Conservation (phyloP, 2,888 invertebrate species). For the Rosalia funebris region DNA sequence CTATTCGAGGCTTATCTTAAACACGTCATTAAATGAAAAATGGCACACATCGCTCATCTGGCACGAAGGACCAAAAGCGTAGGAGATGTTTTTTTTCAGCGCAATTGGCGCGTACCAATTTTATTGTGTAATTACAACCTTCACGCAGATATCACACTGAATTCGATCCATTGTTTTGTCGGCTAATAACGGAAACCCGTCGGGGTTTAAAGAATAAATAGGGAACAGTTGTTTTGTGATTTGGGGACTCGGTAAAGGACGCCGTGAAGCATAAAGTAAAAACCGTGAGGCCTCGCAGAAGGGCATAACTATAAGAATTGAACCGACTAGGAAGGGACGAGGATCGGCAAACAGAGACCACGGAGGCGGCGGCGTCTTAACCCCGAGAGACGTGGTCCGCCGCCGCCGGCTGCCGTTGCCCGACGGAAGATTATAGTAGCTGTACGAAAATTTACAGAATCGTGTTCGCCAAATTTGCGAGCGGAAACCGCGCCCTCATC, state of each 20-base stretch:
- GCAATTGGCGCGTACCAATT: background rate
- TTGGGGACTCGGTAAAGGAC: slow-evolving; percentile 32
- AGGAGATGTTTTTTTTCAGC: slow-evolving; percentile 1
- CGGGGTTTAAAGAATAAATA: slow-evolving; percentile 28
- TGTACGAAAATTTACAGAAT: slow-evolving; percentile 27
- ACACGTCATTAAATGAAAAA: slow-evolving; percentile 21
- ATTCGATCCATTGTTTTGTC: slow-evolving; percentile 21
- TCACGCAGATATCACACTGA: slow-evolving; percentile 14
- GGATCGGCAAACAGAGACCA: slow-evolving; percentile 37
- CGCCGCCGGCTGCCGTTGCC: slow-evolving; percentile 36
- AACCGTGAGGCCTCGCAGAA: slow-evolving; percentile 27
- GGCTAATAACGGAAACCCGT: slow-evolving; percentile 22
- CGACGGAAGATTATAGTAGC: slow-evolving; percentile 29
- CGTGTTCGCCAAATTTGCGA: slow-evolving; percentile 17
- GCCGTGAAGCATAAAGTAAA: slow-evolving; percentile 32
- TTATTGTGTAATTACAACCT: slow-evolving; percentile 8
- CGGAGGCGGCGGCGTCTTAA: slow-evolving; percentile 36
- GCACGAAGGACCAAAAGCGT: slow-evolving; percentile 5
- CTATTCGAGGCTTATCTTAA: slow-evolving; percentile 11
- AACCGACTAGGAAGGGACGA: slow-evolving; percentile 26
- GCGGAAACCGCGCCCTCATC: no score
- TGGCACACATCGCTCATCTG: slow-evolving; percentile 6
- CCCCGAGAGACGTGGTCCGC: slow-evolving; percentile 49
- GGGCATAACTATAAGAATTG: slow-evolving; percentile 29
- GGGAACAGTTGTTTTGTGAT: slow-evolving; percentile 35